Evolutionary conservation across 2,888 invertebrate species (phyloP).

Genomic region (Pollenia amentaria): DNA sequence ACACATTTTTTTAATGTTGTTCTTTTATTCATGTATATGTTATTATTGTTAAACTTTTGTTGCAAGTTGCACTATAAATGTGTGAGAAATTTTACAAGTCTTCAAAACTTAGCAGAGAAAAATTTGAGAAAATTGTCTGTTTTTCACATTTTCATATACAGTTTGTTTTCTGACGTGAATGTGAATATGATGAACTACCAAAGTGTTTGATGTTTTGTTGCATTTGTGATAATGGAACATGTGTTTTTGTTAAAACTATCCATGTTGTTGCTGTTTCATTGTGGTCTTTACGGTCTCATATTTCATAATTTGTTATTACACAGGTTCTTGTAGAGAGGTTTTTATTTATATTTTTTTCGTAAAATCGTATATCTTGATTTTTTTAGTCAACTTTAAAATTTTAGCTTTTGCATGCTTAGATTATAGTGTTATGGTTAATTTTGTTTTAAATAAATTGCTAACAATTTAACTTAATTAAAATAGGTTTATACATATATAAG

Average conservation of each 20-base stretch:
- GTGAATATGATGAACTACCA: background rate
- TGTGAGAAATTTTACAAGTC: constrained; percentile 27
- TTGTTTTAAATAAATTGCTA: constrained; percentile 10
- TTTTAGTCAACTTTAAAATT: background rate
- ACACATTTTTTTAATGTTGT: background rate
- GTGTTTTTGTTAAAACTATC: background rate
- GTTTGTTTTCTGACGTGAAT: background rate
- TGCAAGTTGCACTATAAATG: constrained; percentile 9
- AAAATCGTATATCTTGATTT: background rate
- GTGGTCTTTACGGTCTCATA: constrained; percentile 8
- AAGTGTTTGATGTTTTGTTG: constrained; percentile 8
- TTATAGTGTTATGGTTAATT: too few species aligned
- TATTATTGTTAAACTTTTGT: background rate
- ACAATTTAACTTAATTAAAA: background rate
- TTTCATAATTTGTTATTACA: constrained; percentile 5
- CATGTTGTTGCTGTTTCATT: background rate
- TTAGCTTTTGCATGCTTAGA: too few species aligned
- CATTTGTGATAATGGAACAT: background rate
- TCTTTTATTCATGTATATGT: background rate
- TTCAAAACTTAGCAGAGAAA: background rate
- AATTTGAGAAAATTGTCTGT: constrained; percentile 15
- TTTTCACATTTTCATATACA: constrained; percentile 10
- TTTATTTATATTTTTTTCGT: constrained; percentile 1
- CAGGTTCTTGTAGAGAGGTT: constrained; percentile 7
- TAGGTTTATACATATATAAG: too few species aligned